Evolutionary conservation across 2,888 invertebrate species (phyloP), one percentile per base, ranked within the genome.

Genomic region (Atrina japonica): DNA sequence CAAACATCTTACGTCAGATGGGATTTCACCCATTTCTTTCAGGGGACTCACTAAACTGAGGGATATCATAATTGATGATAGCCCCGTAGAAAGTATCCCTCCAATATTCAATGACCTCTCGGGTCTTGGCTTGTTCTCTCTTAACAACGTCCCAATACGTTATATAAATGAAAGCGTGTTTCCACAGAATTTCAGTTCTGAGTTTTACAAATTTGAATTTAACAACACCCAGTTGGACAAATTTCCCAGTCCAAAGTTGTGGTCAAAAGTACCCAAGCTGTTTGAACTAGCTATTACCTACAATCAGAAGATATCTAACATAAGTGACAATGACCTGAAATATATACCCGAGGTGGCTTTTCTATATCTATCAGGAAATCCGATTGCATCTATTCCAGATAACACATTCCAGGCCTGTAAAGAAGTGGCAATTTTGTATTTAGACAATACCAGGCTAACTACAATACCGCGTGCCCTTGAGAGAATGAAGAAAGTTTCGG

Each of bases 381-480:
- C 50, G 0, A 21, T 69, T 2, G 7, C 40, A 16, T 47, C 27
- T 6, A 40, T 69, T 7, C 64, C 69, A 6, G 58, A 64, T 18
- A 55, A 69, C 40, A 64, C 64, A 3, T 64, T 69, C 16, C 16
- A 21, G 29, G 43, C 35, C 18, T 55, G 49, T 0, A 29, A 29
- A 16, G 47, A 49, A 1, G 21, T 69, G 2, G n/a, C 35, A 1
- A 27, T 16, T 9, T 41, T 69, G 7, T 30, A 27, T 43, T 16
- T 69, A 14, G 64, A 64, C 43, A 69, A 59, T 43, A 69, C 63
- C 3, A 21, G 30, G 9, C 14, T 69, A 7, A 69, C 64, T 14
- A 64, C 56, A 2, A 43, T 69, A 11, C 69, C 69, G 9, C 63
- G 27, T 16, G 69, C 69, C 16, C 41, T 69, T 7, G 29, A n/a